Base-by-base conservation (phyloP, 2,888 invertebrate genomes). In the Campoletis raptor region DNA sequence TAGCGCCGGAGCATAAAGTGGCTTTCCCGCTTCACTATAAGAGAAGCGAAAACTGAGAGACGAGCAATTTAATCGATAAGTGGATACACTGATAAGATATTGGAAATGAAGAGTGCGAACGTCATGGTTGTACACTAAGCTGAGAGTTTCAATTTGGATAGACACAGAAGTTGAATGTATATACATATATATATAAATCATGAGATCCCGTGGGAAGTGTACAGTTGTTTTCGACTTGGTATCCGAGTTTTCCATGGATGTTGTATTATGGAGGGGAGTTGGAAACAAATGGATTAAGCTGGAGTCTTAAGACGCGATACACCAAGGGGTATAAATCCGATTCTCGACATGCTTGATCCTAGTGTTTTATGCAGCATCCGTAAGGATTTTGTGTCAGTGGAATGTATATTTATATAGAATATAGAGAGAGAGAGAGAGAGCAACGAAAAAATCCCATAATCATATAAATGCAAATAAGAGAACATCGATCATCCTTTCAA, bases 281-380 rank as follows among this genome's bases (percentile, higher is more conserved):
- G 21, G 84, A 86, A 84, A 83, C 86, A 86, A 86, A 86, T 86
- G 86, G 86, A 86, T 86, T 86, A 86, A 86, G 84, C 86, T 81
- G 36, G 42, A 69, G 84, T 86, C 84, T 84, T 86, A 86, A 86
- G 84, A 81, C 81, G 84, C n/a, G 83, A 84, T 84, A 84, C 81
- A 84, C 84, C 81, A 69, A 81, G 78, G 64, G 81, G 72, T 80
- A 81, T 84, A 86, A 84, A 86, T 86, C 86, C 84, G 69, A 61
- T 78, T 36, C 69, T 64, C 81, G 84, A 78, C 84, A 84, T 86
- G 64, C 81, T 81, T 30, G 81, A 84, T 84, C 84, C 84, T 69
- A 54, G 57, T 74, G 73, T 86, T 81, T 81, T 78, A 78, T 83
- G 66, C 73, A 81, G 18, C 48, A 66, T 40, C 40, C 21, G n/a